Evolutionary conservation across 2,888 invertebrate genomes (phyloP).

Genomic region (Empis stercorea): DNA sequence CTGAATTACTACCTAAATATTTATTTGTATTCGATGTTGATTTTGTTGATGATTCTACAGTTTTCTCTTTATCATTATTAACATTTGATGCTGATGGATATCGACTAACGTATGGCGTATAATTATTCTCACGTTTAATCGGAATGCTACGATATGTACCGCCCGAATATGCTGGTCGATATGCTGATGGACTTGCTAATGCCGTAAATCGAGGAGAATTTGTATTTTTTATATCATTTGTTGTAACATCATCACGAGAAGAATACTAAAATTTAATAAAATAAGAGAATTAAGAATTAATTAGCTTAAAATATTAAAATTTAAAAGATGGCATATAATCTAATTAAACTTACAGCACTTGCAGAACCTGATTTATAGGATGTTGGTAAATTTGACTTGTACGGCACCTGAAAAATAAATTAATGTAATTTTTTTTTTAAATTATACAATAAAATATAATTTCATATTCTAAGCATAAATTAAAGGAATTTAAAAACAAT

Average conservation of each 20-base stretch:
- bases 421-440: too few species aligned
- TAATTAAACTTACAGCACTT: slow-evolving; percentile 22
- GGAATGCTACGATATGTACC: slow-evolving; percentile 29
- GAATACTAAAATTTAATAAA: slow-evolving; percentile 22
- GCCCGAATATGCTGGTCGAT: slow-evolving; percentile 34
- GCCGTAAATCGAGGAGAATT: slow-evolving; percentile 26
- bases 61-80: slow-evolving; percentile 18
- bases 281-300: background rate
- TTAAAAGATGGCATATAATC: background rate
- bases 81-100: slow-evolving; percentile 18
- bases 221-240: slow-evolving; percentile 5
- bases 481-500: too few species aligned
- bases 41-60: slow-evolving; percentile 14
- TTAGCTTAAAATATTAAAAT: too few species aligned
- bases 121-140: slow-evolving; percentile 26
- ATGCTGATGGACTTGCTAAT: slow-evolving; percentile 29
- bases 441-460: too few species aligned
- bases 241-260: slow-evolving; percentile 25
- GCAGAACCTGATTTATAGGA: slow-evolving; percentile 28
- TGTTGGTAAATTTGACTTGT: slow-evolving; percentile 30
- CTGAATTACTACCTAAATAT: background rate
- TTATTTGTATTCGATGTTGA: background rate
- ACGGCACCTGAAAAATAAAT: slow-evolving; percentile 25
- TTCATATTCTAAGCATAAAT: too few species aligned
- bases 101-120: slow-evolving; percentile 27